These are phyloP conservation scores for Diachasma alloeum DNA, from an alignment of 1,140 invertebrate genomes.

Conservation along the genomic window DNA sequence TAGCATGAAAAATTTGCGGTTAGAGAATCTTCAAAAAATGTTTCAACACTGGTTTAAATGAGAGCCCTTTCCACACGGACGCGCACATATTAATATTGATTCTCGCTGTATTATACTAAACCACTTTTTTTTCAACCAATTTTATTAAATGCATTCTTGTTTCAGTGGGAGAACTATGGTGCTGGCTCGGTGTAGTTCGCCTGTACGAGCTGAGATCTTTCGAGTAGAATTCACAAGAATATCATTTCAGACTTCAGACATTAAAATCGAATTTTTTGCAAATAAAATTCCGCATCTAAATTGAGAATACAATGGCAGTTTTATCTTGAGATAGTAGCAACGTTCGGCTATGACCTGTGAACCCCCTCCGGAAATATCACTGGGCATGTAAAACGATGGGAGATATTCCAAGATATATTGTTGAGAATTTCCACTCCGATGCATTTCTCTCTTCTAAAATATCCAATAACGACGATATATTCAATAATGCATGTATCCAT, in stretches of 20 bases:
- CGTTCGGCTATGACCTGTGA: background rate
- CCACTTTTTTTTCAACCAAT: background rate
- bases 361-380: background rate
- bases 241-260: background rate
- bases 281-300: background rate
- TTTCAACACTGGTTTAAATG: too few relatives aligned
- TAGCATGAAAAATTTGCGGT: too few relatives aligned
- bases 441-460: constrained; percentile 10
- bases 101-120: background rate
- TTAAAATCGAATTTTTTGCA: background rate
- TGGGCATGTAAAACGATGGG: background rate
- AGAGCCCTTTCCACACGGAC: too few relatives aligned
- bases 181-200: constrained; percentile 45
- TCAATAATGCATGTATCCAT: background rate
- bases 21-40: too few relatives aligned
- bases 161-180: constrained; percentile 46
- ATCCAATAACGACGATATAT: background rate
- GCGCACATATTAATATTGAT: too few relatives aligned
- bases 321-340: background rate
- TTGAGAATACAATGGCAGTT: background rate
- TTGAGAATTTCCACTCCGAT: constrained; percentile 9
- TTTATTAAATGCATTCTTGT: background rate
- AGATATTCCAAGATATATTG: background rate
- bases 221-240: constrained; percentile 1
- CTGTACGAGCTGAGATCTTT: constrained; percentile 46